Conservation (phyloP, 2,888 invertebrate species). For the Drosophila mayaguana region DNA sequence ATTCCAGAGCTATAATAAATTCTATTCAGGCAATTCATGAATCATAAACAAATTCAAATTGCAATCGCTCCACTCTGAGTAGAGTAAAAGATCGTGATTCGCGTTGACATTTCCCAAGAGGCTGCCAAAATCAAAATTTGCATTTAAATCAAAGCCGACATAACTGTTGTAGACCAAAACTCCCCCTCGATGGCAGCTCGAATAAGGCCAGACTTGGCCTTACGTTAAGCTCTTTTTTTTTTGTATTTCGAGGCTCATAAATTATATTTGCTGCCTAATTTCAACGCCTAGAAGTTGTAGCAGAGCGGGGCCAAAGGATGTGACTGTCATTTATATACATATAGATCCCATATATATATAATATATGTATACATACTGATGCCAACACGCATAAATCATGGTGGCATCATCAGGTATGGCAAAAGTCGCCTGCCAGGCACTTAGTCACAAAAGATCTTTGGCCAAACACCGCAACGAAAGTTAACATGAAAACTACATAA, state of each 20-base stretch:
- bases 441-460: conserved; percentile 59
- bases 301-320: conserved; percentile 34
- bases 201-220: conserved; percentile 17
- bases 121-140: conserved; percentile 49
- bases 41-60: conserved; percentile 39
- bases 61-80: conserved; percentile 25
- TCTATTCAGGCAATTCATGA: conserved; percentile 31
- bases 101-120: conserved; percentile 53
- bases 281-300: conserved; percentile 27
- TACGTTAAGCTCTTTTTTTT: conserved; percentile 31
- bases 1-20: conserved; percentile 17
- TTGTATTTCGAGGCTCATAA: conserved; percentile 53
- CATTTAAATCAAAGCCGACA: conserved; percentile 75
- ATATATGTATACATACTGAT: conserved; percentile 10
- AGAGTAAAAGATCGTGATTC: conserved; percentile 52
- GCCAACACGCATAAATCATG: conserved; percentile 56
- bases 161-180: conserved; percentile 1
- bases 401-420: conserved; percentile 49
- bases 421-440: conserved; percentile 56
- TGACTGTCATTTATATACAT: conserved; percentile 29
- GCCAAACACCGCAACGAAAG: conserved; percentile 47
- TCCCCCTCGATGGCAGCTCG: conserved; percentile 16
- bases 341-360: background rate
- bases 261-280: conserved; percentile 72
- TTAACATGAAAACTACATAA: conserved; percentile 75